These are phyloP conservation scores for Andrena camellia DNA, from an alignment of 2,888 invertebrate genomes.

Conservation along the genomic window DNA sequence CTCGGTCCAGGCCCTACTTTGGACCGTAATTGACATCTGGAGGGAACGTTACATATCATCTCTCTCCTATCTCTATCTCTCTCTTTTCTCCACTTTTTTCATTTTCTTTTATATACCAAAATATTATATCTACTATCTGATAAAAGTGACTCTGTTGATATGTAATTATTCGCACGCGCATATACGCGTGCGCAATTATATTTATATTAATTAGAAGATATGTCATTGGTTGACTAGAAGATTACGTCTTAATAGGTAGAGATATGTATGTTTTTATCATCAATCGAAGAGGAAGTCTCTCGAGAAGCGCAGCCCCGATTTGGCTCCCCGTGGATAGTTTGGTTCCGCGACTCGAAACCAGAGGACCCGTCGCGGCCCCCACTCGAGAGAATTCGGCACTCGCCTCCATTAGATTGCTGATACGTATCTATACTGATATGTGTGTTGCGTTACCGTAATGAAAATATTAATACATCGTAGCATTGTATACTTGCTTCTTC, in stretches of 20 bases:
- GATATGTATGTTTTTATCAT: constrained; percentile 49
- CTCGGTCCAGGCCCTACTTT: constrained; percentile 83
- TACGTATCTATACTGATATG: constrained; percentile 74
- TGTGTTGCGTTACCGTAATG: constrained; percentile 71
- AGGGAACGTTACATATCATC: constrained; percentile 68
- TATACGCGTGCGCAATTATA: constrained; percentile 11
- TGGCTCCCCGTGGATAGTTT: constrained; percentile 15
- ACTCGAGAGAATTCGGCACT: constrained; percentile 57
- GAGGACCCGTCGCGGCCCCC: constrained; percentile 13
- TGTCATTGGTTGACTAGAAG: constrained; percentile 72
- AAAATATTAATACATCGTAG: constrained; percentile 71
- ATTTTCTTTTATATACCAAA: constrained; percentile 78
- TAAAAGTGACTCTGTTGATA: constrained; percentile 76
- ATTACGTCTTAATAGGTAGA: constrained; percentile 69
- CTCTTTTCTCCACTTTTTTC: constrained; percentile 46
- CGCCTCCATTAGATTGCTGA: constrained; percentile 64
- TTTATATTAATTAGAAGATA: constrained; percentile 70
- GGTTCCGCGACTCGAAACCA: constrained; percentile 5
- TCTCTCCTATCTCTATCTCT: constrained; percentile 13
- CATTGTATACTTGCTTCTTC: constrained; percentile 42
- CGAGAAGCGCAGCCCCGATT: constrained; percentile 12
- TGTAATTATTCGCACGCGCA: constrained; percentile 53
- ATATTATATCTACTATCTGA: constrained; percentile 81
- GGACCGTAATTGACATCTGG: constrained; percentile 77
- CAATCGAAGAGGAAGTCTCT: constrained; percentile 49